Conservation (phyloP, 2,113 vertebrate genomes). For the Lichenostomus cassidix region DNA sequence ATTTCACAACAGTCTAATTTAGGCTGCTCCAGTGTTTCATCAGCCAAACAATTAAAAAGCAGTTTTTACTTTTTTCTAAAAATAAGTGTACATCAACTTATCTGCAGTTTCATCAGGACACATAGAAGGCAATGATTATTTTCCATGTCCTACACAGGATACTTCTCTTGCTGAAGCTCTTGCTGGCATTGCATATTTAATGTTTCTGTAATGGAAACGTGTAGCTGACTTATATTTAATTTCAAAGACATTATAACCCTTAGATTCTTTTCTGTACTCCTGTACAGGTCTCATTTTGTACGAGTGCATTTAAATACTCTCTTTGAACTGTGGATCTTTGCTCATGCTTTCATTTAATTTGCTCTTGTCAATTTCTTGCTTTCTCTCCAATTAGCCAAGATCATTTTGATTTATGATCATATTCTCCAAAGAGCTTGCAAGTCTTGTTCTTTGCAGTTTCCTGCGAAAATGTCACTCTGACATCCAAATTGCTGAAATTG, state of each 20-base stretch:
- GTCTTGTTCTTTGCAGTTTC: background rate
- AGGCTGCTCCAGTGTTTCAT: background rate
- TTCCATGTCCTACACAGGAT: background rate
- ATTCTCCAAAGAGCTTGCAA: background rate
- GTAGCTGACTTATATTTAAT: background rate
- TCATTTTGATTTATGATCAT: constrained; percentile 27
- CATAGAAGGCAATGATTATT: background rate
- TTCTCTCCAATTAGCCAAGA: constrained; percentile 28
- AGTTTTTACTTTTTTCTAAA: background rate
- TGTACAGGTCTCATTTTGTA: background rate
- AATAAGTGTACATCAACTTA: background rate
- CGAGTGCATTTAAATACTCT: background rate
- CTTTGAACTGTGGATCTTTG: constrained; percentile 16
- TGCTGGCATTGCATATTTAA: background rate
- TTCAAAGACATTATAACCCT: background rate
- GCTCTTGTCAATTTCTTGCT: background rate
- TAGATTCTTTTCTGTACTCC: background rate
- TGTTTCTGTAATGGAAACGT: background rate
- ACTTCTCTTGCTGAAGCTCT: background rate
- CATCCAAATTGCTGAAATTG: background rate
- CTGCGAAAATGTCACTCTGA: background rate
- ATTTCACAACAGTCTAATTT: background rate
- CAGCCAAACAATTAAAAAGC: background rate
- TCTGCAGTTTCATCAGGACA: background rate
- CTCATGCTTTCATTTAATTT: constrained; percentile 25